These are phyloP conservation scores for Trachythela sp. DNA, from an alignment of 64 coral and sea anemone species.

Conservation along the genomic window DNA sequence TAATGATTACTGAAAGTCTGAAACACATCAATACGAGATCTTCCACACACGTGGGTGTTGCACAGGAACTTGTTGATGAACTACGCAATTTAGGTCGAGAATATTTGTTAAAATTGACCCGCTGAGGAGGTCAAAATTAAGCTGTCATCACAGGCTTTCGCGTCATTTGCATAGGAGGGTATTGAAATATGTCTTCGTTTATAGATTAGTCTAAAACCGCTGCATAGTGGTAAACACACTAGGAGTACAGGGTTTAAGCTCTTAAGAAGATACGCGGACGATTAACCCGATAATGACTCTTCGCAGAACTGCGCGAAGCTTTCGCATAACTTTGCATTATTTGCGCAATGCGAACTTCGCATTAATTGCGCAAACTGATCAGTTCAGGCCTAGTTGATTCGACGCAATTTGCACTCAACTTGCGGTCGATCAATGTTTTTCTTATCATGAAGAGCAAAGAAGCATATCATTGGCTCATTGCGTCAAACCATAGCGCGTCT, in stretches of 20 bases:
- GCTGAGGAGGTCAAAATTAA: constrained; percentile 10
- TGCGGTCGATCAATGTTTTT: neutral
- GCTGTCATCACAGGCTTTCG: constrained; percentile 2
- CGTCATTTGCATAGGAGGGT: neutral
- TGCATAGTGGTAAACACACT: neutral
- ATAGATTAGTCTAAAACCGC: neutral
- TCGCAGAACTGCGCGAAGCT: neutral
- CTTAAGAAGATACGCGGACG: neutral
- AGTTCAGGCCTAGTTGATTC: too few species aligned
- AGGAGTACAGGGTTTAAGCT: neutral
- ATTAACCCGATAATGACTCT: neutral
- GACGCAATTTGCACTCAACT: neutral
- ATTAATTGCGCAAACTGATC: too few species aligned
- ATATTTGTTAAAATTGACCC: constrained; percentile 1
- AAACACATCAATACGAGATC: too few species aligned
- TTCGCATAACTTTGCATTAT: neutral
- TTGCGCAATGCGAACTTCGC: neutral
- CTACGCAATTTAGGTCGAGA: too few species aligned
- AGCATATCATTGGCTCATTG: neutral
- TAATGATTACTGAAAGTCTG: too few species aligned
- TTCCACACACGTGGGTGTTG: too few species aligned
- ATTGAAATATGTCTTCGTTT: neutral
- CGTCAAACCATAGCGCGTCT: too few species aligned
- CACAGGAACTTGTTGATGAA: too few species aligned
- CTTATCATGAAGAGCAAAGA: neutral